Evolutionary conservation across 2,888 invertebrate species (phyloP), one percentile per base, ranked within the genome.

Genomic region (Ichneumon xanthorius): DNA sequence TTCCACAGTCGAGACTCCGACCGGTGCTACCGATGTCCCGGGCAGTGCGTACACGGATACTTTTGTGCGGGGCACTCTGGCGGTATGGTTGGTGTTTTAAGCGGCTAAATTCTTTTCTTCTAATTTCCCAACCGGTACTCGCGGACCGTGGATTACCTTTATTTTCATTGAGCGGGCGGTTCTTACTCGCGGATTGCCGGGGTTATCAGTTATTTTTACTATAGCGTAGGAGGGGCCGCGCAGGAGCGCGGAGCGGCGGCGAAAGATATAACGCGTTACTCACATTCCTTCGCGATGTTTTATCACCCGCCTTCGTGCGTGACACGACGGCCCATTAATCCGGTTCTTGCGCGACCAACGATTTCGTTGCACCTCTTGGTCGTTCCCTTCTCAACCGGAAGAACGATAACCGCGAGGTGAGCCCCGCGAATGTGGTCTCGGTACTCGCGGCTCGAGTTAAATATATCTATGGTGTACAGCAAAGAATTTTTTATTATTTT

Each of bases 251-350:
- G 19, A 37, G 2, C 19, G 19, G 14, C 22, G 7, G 37, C 40
- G 19, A 68, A 48, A 50, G 67, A 71, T 71, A 78, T 30, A 70
- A 53, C 61, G 71, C 82, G 70, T 71, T 65, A 76, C 55, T 55
- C 68, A 68, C 68, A 67, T 19, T 58, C 75, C 61, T 63, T 22
- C 84, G 84, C 87, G 89, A 91, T 91, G 89, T 90, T 92, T 91
- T 90, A 91, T 91, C 91, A 87, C 86, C 87, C 88, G 88, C 88
- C 55, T 37, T 37, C 89, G 89, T 90, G 90, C 87, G 89, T 91
- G 91, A 90, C 91, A 91, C 90, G 90, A 89, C 89, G 88, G 88
- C 87, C 90, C 92, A 91, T 92, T 92, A 91, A 91, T 92, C 88
- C 58, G 22, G 87, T 89, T 89, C 89, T 89, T 89, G 89, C 90